phyloP scores from a whole-genome alignment of 2,888 invertebrate genomes.

The Latrodectus hesperus region DNA sequence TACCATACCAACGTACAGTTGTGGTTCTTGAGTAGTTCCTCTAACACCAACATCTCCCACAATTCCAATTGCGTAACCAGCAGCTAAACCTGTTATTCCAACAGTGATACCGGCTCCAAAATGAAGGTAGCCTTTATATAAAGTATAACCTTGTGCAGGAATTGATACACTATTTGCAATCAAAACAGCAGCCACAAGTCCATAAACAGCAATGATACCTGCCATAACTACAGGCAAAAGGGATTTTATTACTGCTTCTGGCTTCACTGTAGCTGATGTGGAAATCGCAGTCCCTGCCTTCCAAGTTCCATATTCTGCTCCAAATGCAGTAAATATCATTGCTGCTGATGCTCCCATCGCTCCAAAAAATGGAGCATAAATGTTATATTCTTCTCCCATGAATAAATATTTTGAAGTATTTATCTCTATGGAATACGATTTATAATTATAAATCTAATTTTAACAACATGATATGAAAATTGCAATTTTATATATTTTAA shows the following conservation, averaged over 20 bases:
- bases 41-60: constrained; percentile 99
- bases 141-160: constrained; percentile 76
- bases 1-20: constrained; percentile 99
- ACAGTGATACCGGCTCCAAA: constrained; percentile 97
- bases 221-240: constrained; percentile 99
- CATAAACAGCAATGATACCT: constrained; percentile 99
- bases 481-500: no score
- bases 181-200: constrained; percentile 98
- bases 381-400: constrained; percentile 71
- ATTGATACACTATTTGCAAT: constrained; percentile 89
- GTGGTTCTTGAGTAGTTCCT: constrained; percentile 99
- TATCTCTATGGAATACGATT: no score
- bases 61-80: constrained; percentile 99
- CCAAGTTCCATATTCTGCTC: constrained; percentile 99
- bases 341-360: constrained; percentile 99
- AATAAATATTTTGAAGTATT: no score
- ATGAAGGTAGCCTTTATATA: constrained; percentile 93
- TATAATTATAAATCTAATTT: no score
- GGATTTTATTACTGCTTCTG: constrained; percentile 99
- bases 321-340: constrained; percentile 98
- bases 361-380: constrained; percentile 99
- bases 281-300: constrained; percentile 99
- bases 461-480: no score
- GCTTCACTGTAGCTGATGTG: constrained; percentile 99
- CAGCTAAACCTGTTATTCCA: constrained; percentile 97